Evolutionary conservation across 2,113 vertebrate genomes (phyloP).

Genomic region (Thamnophis sirtalis): DNA sequence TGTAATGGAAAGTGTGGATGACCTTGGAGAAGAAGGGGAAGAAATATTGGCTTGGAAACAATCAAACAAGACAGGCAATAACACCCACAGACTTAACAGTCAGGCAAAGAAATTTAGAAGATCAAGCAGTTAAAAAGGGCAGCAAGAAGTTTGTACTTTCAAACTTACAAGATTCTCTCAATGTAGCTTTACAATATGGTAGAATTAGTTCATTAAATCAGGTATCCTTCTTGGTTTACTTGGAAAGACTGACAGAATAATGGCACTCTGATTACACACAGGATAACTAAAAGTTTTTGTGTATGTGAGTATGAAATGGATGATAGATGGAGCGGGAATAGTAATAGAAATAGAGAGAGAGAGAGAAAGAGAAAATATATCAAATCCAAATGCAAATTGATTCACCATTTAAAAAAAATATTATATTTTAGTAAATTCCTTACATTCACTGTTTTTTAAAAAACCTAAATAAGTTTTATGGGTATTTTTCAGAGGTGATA

Average conservation of each 20-base stretch:
- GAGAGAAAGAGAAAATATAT: neutral
- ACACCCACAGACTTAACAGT: neutral
- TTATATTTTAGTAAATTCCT: neutral
- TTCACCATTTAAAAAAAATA: neutral
- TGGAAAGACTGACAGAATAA: neutral
- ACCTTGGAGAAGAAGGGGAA: neutral
- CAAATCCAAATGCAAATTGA: neutral
- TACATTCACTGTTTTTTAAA: neutral
- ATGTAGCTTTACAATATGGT: neutral
- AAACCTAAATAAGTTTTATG: neutral
- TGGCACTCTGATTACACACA: neutral
- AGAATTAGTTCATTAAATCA: neutral
- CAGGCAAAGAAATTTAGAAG: neutral
- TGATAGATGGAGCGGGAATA: neutral
- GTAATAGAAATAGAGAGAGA: neutral
- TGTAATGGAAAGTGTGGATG: neutral
- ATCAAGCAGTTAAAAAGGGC: neutral
- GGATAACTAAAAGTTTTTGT: neutral
- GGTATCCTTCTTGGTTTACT: neutral
- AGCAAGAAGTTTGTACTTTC: neutral
- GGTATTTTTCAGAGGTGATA: neutral
- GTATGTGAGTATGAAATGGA: accelerated
- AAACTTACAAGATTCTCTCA: neutral
- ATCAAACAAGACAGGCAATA: neutral
- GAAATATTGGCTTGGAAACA: neutral